phyloP scores from a whole-genome alignment of 53 echinoderm and acorn worm species.

The Luidia sarsii region DNA sequence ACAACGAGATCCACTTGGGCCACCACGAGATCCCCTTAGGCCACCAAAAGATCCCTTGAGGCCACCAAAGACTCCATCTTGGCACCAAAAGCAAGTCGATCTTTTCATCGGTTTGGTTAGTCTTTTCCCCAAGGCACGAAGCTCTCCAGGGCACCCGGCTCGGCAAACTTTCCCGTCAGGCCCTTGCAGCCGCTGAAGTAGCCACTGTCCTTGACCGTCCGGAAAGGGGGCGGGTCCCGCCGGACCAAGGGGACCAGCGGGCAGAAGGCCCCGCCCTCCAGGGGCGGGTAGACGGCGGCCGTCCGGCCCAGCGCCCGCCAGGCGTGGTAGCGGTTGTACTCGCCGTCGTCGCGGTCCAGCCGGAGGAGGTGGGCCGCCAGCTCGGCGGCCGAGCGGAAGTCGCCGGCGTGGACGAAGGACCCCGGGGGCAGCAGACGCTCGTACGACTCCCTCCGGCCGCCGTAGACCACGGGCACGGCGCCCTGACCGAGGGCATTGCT shows the following conservation, averaged over 20 bases:
- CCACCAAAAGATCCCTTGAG: too few species aligned
- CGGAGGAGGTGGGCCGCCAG: conserved; percentile 57
- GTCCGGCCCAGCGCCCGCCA: conserved; percentile 69
- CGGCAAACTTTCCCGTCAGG: conserved; percentile 5
- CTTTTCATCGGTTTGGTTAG: too few species aligned
- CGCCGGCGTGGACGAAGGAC: conserved; percentile 77
- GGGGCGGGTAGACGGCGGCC: conserved; percentile 64
- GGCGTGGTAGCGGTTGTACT: conserved; percentile 76
- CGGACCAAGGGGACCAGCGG: conserved; percentile 53
- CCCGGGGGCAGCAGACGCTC: conserved; percentile 75
- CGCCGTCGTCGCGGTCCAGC: conserved; percentile 42
- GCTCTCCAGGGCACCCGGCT: not conserved
- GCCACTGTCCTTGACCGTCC: conserved; percentile 5
- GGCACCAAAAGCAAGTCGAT: too few species aligned
- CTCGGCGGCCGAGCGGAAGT: conserved; percentile 58
- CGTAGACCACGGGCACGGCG: conserved; percentile 78
- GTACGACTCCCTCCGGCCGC: conserved; percentile 72
- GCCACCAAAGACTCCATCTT: too few species aligned
- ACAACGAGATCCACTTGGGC: too few species aligned
- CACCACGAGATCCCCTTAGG: too few species aligned
- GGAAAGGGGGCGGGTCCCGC: not conserved
- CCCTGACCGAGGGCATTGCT: conserved; percentile 71
- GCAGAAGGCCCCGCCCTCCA: conserved; percentile 64
- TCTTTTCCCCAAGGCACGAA: conserved; percentile 11
- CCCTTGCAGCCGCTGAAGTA: conserved; percentile 24